These are phyloP conservation scores for Aselliscus stoliczkanus DNA, from an alignment of 2,797 vertebrate species.

Conservation along the genomic window DNA sequence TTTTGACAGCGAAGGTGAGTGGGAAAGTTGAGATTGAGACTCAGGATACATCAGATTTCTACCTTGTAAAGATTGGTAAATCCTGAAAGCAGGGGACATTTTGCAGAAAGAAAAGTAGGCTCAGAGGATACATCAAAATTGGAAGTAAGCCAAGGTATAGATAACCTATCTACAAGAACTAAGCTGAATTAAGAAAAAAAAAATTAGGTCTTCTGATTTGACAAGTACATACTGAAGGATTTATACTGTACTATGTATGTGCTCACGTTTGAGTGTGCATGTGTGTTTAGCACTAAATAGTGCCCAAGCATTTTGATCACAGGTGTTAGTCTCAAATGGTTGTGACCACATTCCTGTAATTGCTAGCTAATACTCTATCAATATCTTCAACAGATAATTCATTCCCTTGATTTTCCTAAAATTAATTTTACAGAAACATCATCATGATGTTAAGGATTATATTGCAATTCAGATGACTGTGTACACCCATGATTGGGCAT, in stretches of 20 bases:
- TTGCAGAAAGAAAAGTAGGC: neutral
- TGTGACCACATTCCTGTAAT: neutral
- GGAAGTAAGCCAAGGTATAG: neutral
- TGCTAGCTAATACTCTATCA: neutral
- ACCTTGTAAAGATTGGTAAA: neutral
- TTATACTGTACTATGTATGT: neutral
- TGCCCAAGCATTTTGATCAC: neutral
- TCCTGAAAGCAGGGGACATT: neutral
- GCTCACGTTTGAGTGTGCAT: fast-evolving
- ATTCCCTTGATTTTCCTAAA: conserved; percentile 33
- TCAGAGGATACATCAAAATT: neutral
- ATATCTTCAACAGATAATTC: conserved; percentile 10
- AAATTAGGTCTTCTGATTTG: neutral
- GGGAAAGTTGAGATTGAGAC: neutral
- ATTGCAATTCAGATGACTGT: conserved; percentile 1
- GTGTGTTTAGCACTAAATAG: neutral
- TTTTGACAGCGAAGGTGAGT: neutral
- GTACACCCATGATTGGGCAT: neutral
- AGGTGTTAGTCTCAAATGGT: neutral
- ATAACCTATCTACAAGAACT: neutral
- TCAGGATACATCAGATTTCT: neutral
- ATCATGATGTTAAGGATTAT: conserved; percentile 15
- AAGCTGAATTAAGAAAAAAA: neutral
- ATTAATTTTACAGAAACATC: neutral
- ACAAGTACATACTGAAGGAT: neutral